A percentile compares a stretch with the other conserved stretches of the same genome.
Conservation (phyloP, 2,888 invertebrate species). For the Tachina fera region DNA sequence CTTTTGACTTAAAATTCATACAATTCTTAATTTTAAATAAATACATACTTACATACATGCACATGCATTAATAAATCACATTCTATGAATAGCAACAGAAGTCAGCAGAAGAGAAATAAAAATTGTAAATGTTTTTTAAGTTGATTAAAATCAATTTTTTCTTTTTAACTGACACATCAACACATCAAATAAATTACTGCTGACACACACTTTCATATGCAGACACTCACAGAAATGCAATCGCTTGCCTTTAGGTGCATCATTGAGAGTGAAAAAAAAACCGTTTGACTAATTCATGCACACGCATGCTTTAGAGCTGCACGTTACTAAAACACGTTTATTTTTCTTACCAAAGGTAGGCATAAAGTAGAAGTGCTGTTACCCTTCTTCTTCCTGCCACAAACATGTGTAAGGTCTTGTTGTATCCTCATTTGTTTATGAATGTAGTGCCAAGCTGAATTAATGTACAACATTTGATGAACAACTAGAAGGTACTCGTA, state of each 20-base stretch:
- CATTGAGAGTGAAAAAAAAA: not conserved
- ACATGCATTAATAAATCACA: too few relatives aligned
- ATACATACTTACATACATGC: too few relatives aligned
- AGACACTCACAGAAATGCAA: not conserved
- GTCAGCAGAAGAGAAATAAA: slow-evolving; percentile 32
- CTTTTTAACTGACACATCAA: slow-evolving; percentile 64
- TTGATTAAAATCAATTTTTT: slow-evolving; percentile 68
- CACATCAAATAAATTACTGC: slow-evolving; percentile 66
- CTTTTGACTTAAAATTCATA: too few relatives aligned
- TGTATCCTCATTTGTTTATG: not conserved
- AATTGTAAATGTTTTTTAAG: slow-evolving; percentile 55
- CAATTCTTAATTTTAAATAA: too few relatives aligned
- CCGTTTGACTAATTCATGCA: slow-evolving; percentile 21
- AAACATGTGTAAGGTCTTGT: slow-evolving; percentile 14
- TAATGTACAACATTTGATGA: slow-evolving; percentile 49
- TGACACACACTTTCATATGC: not conserved
- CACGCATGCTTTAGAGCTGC: slow-evolving; percentile 10
- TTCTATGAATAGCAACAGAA: slow-evolving; percentile 8
- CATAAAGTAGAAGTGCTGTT: slow-evolving; percentile 38
- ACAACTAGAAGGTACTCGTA: slow-evolving; percentile 63
- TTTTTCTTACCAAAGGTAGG: slow-evolving; percentile 24
- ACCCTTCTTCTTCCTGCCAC: slow-evolving; percentile 55
- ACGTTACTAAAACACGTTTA: slow-evolving; percentile 20
- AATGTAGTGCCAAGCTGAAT: not conserved
- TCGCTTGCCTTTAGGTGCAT: not conserved